A percentile compares a stretch with the other conserved stretches of the same genome.
These are phyloP conservation scores for Nesogale talazaci DNA, from an alignment of 2,113 vertebrate species.

Conservation along the genomic window DNA sequence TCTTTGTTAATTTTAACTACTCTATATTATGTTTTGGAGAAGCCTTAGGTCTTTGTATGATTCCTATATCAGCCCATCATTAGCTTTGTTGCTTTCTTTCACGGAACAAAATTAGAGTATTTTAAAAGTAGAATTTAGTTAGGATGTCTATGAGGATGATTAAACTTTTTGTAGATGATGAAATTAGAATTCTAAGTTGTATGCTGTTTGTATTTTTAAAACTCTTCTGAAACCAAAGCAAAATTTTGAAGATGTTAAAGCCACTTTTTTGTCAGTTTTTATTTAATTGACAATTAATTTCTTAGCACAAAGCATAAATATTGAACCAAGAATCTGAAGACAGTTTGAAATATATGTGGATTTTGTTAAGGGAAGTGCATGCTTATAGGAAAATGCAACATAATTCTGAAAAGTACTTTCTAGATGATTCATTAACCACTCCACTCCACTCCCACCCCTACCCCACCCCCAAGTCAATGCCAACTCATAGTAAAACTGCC, in stretches of 20 bases:
- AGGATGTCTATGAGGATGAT: not conserved
- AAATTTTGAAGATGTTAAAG: slow-evolving; percentile 20
- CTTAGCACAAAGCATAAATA: slow-evolving; percentile 47
- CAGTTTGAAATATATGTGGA: not conserved
- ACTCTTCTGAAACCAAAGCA: not conserved
- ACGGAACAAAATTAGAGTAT: slow-evolving; percentile 27
- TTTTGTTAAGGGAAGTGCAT: slow-evolving; percentile 10
- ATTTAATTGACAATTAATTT: slow-evolving; percentile 42
- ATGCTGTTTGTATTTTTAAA: not conserved
- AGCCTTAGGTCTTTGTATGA: not conserved
- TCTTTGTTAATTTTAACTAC: slow-evolving; percentile 8
- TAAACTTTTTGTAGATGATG: slow-evolving; percentile 25
- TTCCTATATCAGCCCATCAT: not conserved
- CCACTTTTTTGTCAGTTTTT: slow-evolving; percentile 34
- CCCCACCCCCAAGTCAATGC: too few species aligned
- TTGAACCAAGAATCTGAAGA: slow-evolving; percentile 5
- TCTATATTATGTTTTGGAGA: slow-evolving; percentile 12
- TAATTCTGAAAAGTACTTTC: slow-evolving; percentile 20
- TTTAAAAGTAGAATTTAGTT: too few species aligned
- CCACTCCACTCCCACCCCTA: too few species aligned
- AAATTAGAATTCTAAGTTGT: slow-evolving; percentile 56
- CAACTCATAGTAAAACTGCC: too few species aligned
- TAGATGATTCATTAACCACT: not conserved
- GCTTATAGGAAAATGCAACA: slow-evolving; percentile 10
- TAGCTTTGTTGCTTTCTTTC: slow-evolving; percentile 39